Percentiles rank a stretch among this genome's conserved stretches.
Evolutionary conservation across 1,140 invertebrate genomes (phyloP).

Genomic region (Polyergus mexicanus): DNA sequence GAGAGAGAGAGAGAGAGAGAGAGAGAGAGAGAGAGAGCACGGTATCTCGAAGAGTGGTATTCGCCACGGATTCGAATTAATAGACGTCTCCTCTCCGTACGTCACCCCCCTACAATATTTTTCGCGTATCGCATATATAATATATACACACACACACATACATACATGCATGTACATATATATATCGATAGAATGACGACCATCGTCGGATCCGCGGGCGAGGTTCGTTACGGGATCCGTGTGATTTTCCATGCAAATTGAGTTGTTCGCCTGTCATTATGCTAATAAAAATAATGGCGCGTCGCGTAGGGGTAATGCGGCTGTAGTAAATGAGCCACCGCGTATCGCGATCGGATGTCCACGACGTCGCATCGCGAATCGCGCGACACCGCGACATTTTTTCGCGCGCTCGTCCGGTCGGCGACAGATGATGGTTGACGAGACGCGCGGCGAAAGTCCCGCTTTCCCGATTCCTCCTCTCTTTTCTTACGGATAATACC

Average conservation of each 20-base stretch:
- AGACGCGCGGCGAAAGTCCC: constrained; percentile 46
- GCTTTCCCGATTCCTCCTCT: background rate
- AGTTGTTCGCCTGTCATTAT: constrained; percentile 83
- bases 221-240: constrained; percentile 73
- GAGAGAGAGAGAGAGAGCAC: background rate
- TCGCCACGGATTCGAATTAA: constrained; percentile 11
- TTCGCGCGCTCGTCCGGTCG: constrained; percentile 9
- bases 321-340: constrained; percentile 74
- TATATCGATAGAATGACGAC: constrained; percentile 15
- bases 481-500: constrained; percentile 37
- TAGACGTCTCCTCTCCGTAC: constrained; percentile 37
- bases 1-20: constrained; percentile 39
- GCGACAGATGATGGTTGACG: constrained; percentile 60
- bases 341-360: constrained; percentile 64
- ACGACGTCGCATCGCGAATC: constrained; percentile 58
- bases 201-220: constrained; percentile 67
- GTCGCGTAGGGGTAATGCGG: constrained; percentile 76
- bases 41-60: constrained; percentile 19
- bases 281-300: constrained; percentile 82
- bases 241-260: constrained; percentile 83
- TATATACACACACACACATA: background rate
- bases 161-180: background rate
- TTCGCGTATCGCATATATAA: constrained; percentile 7
- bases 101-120: constrained; percentile 55
- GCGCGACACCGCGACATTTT: constrained; percentile 64